phyloP scores from a whole-genome alignment of 2,888 invertebrate species.

The Mythimna impura region DNA sequence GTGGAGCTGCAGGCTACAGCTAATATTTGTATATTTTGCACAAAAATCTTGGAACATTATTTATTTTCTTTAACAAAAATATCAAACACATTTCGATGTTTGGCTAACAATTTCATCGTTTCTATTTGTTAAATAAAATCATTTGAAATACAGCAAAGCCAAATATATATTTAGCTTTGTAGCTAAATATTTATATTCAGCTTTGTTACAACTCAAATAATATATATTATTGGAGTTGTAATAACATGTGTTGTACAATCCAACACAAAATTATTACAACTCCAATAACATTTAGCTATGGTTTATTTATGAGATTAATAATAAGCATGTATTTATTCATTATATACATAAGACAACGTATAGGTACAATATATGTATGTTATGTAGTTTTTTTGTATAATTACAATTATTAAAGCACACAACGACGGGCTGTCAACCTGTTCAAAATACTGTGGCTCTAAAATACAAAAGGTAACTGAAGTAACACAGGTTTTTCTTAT shows the following conservation, averaged over 20 bases:
- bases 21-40: too few relatives aligned
- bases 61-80: background rate
- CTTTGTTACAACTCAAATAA: too few relatives aligned
- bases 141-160: background rate
- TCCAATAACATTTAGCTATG: too few relatives aligned
- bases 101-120: background rate
- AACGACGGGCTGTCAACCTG: too few relatives aligned
- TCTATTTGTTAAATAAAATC: slow-evolving; percentile 5
- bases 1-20: too few relatives aligned
- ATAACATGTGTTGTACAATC: background rate
- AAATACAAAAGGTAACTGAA: too few relatives aligned
- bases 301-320: background rate
- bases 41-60: background rate
- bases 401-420: background rate
- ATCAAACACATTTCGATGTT: background rate
- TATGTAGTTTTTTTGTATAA: background rate
- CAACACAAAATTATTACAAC: too few relatives aligned
- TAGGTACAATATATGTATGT: too few relatives aligned
- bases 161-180: background rate
- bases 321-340: background rate
- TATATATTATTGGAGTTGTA: background rate
- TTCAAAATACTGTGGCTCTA: too few relatives aligned
- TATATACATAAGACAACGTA: background rate
- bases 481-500: too few relatives aligned
- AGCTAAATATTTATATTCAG: background rate